Base-by-base conservation (phyloP, 2,113 vertebrate genomes). In the Forbesichthys agassizii region DNA sequence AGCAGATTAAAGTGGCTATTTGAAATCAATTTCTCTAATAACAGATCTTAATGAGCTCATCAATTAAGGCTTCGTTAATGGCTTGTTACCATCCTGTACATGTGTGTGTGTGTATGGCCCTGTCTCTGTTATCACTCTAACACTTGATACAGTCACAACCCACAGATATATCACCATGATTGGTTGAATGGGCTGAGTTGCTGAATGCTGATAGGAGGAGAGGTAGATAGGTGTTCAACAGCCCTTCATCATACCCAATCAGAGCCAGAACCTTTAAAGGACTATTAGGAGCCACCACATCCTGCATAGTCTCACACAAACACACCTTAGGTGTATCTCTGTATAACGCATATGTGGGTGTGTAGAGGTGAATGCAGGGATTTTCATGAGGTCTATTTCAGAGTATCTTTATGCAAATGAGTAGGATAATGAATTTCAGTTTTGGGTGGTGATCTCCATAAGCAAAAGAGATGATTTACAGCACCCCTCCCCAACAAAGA, bases 11-110 rank as follows among this genome's bases (percentile, higher is more conserved):
- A 97, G 94, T 95, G 96, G 94, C 95, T 99, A 99, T 99, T 98
- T 97, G 96, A 98, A 99, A 99, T 99, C 97, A 99, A 99, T 99
- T 99, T 98, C 96, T 98, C 96, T 96, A 97, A 98, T 99, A 98
- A 99, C 95, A 88, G 96, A 97, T 93, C 94, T 96, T 98, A 99
- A 99, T 94, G 96, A 99, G 96, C 96, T 97, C 96, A 99, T 99
- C 96, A 98, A 98, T 99, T 98, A 99, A 95, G 94, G 88, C 94
- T 96, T 96, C 92, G 94, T 97, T 96, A 95, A 96, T 97, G 94
- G 93, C 95, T 94, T 95, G 95, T 96, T 93, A 95, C 94, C 42
- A 14, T 76, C 78, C 61, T 9, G 53, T 88, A 69, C 78, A 58
- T 63, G 49, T n/a, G 49, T 69, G 42, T 55, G 61, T 66, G 18